Evolutionary conservation across 2,888 invertebrate genomes (phyloP).

Genomic region (Linnaemya tessellans): DNA sequence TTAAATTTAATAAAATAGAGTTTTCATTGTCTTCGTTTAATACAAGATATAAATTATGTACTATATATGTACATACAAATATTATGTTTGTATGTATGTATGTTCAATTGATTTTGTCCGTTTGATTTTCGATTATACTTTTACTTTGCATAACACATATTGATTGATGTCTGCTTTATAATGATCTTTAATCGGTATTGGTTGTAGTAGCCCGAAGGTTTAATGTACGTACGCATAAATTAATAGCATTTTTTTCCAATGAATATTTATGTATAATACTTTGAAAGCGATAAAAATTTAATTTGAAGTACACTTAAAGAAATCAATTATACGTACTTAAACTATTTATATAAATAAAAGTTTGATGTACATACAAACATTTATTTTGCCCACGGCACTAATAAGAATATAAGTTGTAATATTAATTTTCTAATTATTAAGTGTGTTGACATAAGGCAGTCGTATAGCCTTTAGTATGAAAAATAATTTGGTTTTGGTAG

Average conservation of each 20-base stretch:
- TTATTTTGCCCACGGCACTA: not conserved
- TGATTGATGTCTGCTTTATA: slow-evolving; percentile 38
- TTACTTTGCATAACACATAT: slow-evolving; percentile 34
- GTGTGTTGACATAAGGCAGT: too few species aligned
- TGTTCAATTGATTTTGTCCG: slow-evolving; percentile 12
- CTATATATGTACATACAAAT: too few species aligned
- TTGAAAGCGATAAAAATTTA: not conserved
- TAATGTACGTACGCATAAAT: slow-evolving; percentile 8
- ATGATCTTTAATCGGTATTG: slow-evolving; percentile 60
- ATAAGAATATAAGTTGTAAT: too few species aligned
- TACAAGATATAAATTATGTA: slow-evolving; percentile 26
- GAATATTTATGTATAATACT: slow-evolving; percentile 42
- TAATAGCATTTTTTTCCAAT: slow-evolving; percentile 28
- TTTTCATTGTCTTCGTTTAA: not conserved
- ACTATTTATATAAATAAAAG: not conserved
- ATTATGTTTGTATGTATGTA: too few species aligned
- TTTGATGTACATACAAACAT: not conserved
- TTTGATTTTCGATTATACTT: slow-evolving; percentile 17
- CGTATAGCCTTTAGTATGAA: too few species aligned
- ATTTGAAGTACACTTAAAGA: slow-evolving; percentile 18
- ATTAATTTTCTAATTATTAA: too few species aligned
- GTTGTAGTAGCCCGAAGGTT: slow-evolving; percentile 27
- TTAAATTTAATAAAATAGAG: too few species aligned
- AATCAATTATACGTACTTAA: not conserved
- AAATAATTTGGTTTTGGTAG: too few species aligned